Evolutionary conservation across 2,113 vertebrate species (phyloP), one percentile per base, ranked within the genome.

Genomic region (Hippopotamus amphibius): DNA sequence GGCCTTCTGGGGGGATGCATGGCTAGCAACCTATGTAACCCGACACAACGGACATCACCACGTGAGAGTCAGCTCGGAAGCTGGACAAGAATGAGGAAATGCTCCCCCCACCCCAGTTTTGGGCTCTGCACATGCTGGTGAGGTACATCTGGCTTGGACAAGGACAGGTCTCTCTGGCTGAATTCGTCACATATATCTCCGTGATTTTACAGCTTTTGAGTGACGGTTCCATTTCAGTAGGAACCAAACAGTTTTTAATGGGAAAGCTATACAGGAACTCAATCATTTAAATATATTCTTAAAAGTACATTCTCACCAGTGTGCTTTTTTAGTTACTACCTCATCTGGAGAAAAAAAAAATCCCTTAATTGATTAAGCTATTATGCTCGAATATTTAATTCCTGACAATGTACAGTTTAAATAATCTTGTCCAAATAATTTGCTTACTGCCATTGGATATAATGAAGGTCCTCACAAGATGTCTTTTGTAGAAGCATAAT

Each of bases 91-190:
- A 68, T 12, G 5, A 63, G 26, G 10, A 37, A 43, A 17, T 17
- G 41, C 5, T 0, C 0, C 3, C 41, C 6, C 4, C 22, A 0
- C 0, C 33, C 21, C 6, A 6, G n/a, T 4, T 57, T 30, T 7
- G n/a, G 15, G n/a, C 30, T 80, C 53, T 63, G 30, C 7, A 69
- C 30, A n/a, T 16, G 2, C 41, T 33, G 8, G 11, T 46, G 41
- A 17, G 21, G 10, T 48, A 41, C 21, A 9, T 81, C n/a, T 15
- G 57, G 8, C 3, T 6, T 3, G 17, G 9, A n/a, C 10, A 68
- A 90, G 43, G 53, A 43, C 37, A n/a, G 6, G 1, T 46, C 5
- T 77, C n/a, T 48, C 61, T 53, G 28, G 28, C 22, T 92, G 55
- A 85, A 71, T 72, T 80, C 50, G 69, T 91, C 28, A 28, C 10